Percentiles rank a stretch among this genome's conserved stretches.
These are phyloP conservation scores for Caenorhabditis inopinata DNA, from an alignment of 1,140 invertebrate species.

Conservation along the genomic window DNA sequence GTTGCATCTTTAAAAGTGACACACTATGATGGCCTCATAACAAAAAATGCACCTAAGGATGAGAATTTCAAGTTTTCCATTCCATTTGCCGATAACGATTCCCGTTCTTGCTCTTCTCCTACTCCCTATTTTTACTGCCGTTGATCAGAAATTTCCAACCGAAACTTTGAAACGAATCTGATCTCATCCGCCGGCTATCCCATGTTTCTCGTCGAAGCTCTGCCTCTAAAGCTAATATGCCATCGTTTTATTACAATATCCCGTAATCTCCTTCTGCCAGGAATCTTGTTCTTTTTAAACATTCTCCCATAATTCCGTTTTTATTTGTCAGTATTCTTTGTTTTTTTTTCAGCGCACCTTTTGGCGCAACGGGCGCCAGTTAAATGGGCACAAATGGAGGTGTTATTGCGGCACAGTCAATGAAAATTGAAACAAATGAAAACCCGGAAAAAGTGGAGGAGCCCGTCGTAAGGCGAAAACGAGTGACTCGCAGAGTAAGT, in stretches of 20 bases:
- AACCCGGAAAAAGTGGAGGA: constrained; percentile 12
- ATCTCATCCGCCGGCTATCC: not conserved
- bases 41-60: too few relatives aligned
- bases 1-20: too few relatives aligned
- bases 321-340: not conserved
- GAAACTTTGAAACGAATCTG: not conserved
- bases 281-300: not conserved
- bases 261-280: too few relatives aligned
- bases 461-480: constrained; percentile 4
- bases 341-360: constrained; percentile 12
- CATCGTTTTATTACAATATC: too few relatives aligned
- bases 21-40: too few relatives aligned
- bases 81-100: not conserved
- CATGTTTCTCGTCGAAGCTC: too few relatives aligned
- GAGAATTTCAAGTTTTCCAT: too few relatives aligned
- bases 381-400: constrained; percentile 32
- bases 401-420: not conserved
- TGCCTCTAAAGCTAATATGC: not conserved
- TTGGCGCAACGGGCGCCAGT: not conserved
- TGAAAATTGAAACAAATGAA: constrained; percentile 26
- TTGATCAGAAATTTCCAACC: not conserved
- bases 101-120: not conserved
- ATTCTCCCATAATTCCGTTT: not conserved
- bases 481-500: constrained; percentile 19
- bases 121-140: not conserved